Evolutionary conservation across 2,113 vertebrate species (phyloP), one percentile per base, ranked within the genome.

Genomic region (Pterophyllum scalare): DNA sequence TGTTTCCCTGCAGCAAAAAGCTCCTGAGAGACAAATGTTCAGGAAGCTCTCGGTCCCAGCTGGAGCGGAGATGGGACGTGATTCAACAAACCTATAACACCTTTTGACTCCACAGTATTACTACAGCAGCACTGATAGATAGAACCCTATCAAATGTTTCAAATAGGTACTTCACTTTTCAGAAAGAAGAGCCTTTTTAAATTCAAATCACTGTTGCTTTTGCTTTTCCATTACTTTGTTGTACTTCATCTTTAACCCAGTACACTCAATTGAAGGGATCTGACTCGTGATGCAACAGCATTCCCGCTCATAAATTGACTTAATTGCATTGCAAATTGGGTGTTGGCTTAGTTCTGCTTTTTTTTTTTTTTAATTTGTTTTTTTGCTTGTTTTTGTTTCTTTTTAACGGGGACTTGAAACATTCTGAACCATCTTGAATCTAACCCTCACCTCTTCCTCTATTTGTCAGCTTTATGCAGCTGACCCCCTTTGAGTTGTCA

Each of bases 401-500:
- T 33, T 7, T 28, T 8, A 46, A 43, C 12, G 14, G 49, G 8
- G 38, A 80, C 76, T 70, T 58, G 15, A 84, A 90, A 77, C 80
- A 57, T 57, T 88, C 70, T 77, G 83, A 87, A 86, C 75, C 15
- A 5, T 89, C 88, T 91, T 79, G 35, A 79, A 70, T 24, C 81
- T 59, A 83, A 87, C 84, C 86, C 62, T 79, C 19, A 82, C 35
- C 58, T 75, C 76, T 61, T 86, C 87, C 80, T 90, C 91, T 83
- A 91, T 94, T 94, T 94, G 90, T 92, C 86, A 46, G 88, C 79
- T 92, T 88, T 88, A 86, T 87, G 89, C 80, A 9, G 86, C 85
- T 90, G 92, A 93, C 93, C 90, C 91, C 62, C 38, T 93, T 90
- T 91, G 87, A 61, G 89, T 92, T 92, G 94, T 94, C 92, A 92